These are phyloP conservation scores for Zapornia atra DNA, from an alignment of 2,113 vertebrate species.

Conservation along the genomic window DNA sequence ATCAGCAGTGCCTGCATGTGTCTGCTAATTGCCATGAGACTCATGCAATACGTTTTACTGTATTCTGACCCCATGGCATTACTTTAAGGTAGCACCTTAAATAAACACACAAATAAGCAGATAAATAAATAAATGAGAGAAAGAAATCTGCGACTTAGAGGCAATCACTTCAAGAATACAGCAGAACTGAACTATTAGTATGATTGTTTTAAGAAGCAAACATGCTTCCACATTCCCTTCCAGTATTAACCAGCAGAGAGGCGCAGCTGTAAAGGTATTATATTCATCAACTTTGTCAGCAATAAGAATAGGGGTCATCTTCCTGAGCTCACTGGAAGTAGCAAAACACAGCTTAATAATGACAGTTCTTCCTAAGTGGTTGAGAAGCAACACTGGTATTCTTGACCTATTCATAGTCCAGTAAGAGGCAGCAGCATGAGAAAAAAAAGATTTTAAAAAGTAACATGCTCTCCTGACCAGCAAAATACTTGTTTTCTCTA, in stretches of 20 bases:
- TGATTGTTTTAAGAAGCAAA: neutral
- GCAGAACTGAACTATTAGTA: neutral
- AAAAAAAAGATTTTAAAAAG: neutral
- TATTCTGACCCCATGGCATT: neutral
- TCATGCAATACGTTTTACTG: neutral
- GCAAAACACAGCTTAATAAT: neutral
- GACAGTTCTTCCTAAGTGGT: neutral
- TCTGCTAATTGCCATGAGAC: neutral
- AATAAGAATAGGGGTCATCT: neutral
- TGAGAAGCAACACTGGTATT: neutral
- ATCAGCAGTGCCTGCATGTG: neutral
- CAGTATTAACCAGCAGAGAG: neutral
- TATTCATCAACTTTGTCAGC: neutral
- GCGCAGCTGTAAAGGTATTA: neutral
- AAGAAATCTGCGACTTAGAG: neutral
- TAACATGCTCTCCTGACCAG: rapidly evolving
- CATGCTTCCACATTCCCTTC: neutral
- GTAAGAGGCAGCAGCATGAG: neutral
- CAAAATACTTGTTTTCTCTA: neutral
- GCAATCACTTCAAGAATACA: neutral
- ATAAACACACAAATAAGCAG: neutral
- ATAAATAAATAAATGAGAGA: neutral
- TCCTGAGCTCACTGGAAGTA: neutral
- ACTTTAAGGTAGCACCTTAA: neutral
- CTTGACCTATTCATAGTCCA: neutral